Conservation (phyloP, 2,113 vertebrate genomes). For the Coregonus clupeaformis region DNA sequence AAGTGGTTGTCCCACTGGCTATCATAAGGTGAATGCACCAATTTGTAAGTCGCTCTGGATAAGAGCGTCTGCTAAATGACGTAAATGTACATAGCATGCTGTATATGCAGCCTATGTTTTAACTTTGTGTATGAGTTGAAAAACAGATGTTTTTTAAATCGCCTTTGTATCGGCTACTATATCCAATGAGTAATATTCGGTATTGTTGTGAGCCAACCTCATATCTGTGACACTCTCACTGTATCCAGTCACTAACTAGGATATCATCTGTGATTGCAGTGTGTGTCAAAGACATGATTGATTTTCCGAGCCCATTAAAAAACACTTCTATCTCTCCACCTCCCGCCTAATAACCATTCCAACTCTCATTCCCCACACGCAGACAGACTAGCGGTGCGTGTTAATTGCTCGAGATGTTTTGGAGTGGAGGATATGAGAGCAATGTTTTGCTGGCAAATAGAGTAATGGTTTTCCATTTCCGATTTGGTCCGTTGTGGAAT, state of each 20-base stretch:
- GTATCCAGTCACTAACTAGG: conserved; percentile 13
- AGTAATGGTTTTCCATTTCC: conserved; percentile 29
- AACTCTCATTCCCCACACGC: conserved; percentile 44
- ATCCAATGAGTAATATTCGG: too few species aligned
- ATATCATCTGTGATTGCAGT: conserved; percentile 41
- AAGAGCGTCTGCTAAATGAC: too few species aligned
- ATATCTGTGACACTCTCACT: neutral
- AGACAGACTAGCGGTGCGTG: conserved; percentile 45
- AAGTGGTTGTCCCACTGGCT: too few species aligned
- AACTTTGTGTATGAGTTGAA: too few species aligned
- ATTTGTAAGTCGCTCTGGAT: too few species aligned
- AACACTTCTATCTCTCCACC: conserved; percentile 30
- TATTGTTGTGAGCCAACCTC: too few species aligned
- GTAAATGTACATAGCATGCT: neutral
- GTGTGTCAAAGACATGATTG: conserved; percentile 34
- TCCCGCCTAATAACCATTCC: conserved; percentile 48
- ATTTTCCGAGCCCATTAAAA: conserved; percentile 29
- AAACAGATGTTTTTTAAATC: too few species aligned
- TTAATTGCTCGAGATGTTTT: conserved; percentile 48
- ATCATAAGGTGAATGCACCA: too few species aligned
- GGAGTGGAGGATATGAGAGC: conserved; percentile 21
- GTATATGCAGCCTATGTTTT: too few species aligned
- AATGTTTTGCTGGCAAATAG: conserved; percentile 20
- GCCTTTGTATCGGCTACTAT: too few species aligned
- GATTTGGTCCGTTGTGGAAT: conserved; percentile 35